A percentile compares a stretch with the other conserved stretches of the same genome.
Conservation (phyloP, 2,888 invertebrate species). For the Conops quadrifasciatus region DNA sequence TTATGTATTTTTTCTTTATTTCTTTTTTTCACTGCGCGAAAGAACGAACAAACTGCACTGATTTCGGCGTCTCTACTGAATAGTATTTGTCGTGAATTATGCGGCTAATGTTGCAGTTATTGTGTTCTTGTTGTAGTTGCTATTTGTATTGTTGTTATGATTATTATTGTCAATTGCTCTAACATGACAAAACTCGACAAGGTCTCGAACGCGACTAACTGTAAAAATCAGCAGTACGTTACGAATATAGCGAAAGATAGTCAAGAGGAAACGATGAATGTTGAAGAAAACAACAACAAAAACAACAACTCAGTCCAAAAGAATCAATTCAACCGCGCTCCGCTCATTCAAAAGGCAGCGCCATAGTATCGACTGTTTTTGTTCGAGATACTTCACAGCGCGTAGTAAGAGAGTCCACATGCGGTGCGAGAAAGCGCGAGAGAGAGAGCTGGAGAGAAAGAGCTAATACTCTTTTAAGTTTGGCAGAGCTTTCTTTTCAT, state of each 20-base stretch:
- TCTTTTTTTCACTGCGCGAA: slow-evolving; percentile 9
- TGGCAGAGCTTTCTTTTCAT: background rate
- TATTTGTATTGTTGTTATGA: slow-evolving; percentile 40
- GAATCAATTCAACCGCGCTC: background rate
- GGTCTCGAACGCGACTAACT: slow-evolving; percentile 67
- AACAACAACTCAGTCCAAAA: background rate
- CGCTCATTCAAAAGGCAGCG: background rate
- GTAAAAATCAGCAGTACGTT: slow-evolving; percentile 64
- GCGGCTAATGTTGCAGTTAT: slow-evolving; percentile 37
- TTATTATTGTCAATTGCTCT: slow-evolving; percentile 45
- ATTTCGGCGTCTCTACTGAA: slow-evolving; percentile 18
- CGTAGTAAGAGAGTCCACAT: too few relatives aligned
- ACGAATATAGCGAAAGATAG: slow-evolving; percentile 62
- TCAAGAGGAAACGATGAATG: slow-evolving; percentile 34
- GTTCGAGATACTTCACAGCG: too few relatives aligned
- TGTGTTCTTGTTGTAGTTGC: slow-evolving; percentile 20
- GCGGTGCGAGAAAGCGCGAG: background rate
- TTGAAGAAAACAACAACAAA: slow-evolving; percentile 9
- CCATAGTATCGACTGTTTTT: background rate
- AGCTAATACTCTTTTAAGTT: background rate
- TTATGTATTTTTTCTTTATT: too few relatives aligned
- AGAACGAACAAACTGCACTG: slow-evolving; percentile 25
- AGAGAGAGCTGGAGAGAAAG: too few relatives aligned
- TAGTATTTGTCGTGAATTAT: slow-evolving; percentile 34
- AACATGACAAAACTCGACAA: slow-evolving; percentile 66